Evolutionary conservation across 2,113 vertebrate species (phyloP).

Genomic region (Paramormyrops kingsleyae): DNA sequence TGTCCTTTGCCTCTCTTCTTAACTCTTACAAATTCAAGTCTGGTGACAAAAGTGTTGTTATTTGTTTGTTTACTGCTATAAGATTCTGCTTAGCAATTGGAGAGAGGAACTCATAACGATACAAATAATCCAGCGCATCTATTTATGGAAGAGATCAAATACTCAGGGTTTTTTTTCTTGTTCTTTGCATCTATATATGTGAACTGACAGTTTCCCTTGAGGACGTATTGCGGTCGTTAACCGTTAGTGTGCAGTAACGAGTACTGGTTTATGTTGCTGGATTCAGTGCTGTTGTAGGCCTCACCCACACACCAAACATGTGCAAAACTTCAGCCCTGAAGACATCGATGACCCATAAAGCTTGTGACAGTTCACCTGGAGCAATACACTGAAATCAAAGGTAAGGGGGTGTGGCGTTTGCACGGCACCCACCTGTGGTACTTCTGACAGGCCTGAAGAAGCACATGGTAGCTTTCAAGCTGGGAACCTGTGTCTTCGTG

Average conservation of each 20-base stretch:
- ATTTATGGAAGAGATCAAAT: not conserved
- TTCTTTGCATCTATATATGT: not conserved
- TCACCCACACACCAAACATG: not conserved
- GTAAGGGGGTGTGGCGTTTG: not conserved
- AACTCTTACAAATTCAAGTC: not conserved
- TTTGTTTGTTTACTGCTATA: not conserved
- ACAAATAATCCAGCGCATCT: not conserved
- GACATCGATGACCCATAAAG: conserved; percentile 20
- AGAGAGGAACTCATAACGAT: not conserved
- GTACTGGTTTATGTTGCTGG: not conserved
- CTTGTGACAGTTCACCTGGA: conserved; percentile 8
- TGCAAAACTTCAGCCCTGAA: not conserved
- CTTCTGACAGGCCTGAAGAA: not conserved
- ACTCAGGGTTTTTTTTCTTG: not conserved
- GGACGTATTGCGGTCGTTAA: not conserved
- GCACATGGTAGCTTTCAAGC: not conserved
- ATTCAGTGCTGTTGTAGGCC: not conserved
- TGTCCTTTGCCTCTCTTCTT: conserved; percentile 12
- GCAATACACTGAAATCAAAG: conserved; percentile 23
- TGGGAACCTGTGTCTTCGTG: not conserved
- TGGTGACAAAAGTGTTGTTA: not conserved
- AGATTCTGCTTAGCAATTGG: not conserved
- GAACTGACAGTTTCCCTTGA: not conserved
- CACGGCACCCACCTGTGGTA: not conserved
- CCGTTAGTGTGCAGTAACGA: not conserved